Evolutionary conservation across 1,140 invertebrate genomes (phyloP).

Genomic region (Diuraphis noxia): DNA sequence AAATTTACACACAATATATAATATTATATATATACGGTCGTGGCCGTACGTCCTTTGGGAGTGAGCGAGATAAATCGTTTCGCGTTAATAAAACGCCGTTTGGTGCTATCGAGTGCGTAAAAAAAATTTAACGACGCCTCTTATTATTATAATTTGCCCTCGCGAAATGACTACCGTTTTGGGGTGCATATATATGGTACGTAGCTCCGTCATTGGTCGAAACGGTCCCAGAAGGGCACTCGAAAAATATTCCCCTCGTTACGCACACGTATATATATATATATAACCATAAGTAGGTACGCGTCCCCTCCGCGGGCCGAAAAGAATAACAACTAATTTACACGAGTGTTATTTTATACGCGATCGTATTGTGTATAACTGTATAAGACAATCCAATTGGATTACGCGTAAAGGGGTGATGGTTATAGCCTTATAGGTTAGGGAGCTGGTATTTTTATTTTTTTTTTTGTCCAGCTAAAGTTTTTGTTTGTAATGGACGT

Average conservation of each 20-base stretch:
- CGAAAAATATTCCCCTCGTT: conserved; percentile 22
- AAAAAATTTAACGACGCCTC: conserved; percentile 49
- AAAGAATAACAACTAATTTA: conserved; percentile 53
- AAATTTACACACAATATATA: conserved; percentile 33
- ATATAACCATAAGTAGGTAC: not conserved
- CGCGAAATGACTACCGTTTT: not conserved
- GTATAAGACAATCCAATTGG: conserved; percentile 37
- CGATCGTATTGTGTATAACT: not conserved
- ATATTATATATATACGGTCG: not conserved
- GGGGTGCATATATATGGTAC: not conserved
- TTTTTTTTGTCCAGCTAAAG: not conserved
- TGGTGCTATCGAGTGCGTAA: not conserved
- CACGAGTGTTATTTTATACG: conserved; percentile 48
- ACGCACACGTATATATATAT: not conserved
- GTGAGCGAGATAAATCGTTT: conserved; percentile 4
- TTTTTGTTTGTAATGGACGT: not conserved
- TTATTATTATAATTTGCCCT: conserved; percentile 48
- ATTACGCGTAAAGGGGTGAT: not conserved
- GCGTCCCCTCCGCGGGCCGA: not conserved
- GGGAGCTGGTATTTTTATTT: not conserved
- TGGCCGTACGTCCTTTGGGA: not conserved
- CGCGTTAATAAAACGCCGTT: conserved; percentile 50
- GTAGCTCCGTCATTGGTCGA: conserved; percentile 31
- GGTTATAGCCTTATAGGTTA: not conserved
- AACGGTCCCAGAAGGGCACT: conserved; percentile 48